phyloP scores from a whole-genome alignment of 2,113 vertebrate genomes.

The Neopipo cinnamomea region DNA sequence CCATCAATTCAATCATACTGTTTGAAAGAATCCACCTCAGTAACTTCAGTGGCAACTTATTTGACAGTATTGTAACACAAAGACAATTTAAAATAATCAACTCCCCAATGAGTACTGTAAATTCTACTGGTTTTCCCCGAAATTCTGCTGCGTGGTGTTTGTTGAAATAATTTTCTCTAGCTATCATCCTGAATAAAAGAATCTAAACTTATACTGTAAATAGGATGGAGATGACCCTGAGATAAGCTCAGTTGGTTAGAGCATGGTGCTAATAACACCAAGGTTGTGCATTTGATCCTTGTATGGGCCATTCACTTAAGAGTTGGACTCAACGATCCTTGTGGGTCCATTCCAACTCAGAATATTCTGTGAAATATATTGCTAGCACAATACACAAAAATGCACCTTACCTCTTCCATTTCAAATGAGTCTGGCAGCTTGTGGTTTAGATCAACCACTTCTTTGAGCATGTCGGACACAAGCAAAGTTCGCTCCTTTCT shows the following conservation, averaged over 20 bases:
- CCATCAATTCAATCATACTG: neutral
- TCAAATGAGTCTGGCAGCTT: constrained; percentile 68
- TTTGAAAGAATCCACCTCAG: neutral
- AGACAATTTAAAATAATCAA: neutral
- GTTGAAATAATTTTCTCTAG: neutral
- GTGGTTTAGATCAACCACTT: neutral
- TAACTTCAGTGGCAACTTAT: neutral
- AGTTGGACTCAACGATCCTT: too few relatives aligned
- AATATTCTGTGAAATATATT: too few relatives aligned
- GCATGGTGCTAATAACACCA: too few relatives aligned
- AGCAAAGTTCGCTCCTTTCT: neutral
- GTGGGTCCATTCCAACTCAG: too few relatives aligned
- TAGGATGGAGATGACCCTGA: neutral
- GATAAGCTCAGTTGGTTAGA: too few relatives aligned
- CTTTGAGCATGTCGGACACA: constrained; percentile 6
- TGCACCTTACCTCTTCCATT: constrained; percentile 71
- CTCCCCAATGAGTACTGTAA: neutral
- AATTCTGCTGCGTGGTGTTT: neutral
- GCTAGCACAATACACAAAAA: neutral
- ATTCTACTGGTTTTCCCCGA: neutral
- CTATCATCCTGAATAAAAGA: neutral
- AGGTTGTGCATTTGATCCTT: too few relatives aligned
- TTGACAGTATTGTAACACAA: neutral
- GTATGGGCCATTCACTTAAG: too few relatives aligned
- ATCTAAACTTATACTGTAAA: neutral